Conservation (phyloP, 2,888 invertebrate genomes). For the Pyrocoelia pectoralis region DNA sequence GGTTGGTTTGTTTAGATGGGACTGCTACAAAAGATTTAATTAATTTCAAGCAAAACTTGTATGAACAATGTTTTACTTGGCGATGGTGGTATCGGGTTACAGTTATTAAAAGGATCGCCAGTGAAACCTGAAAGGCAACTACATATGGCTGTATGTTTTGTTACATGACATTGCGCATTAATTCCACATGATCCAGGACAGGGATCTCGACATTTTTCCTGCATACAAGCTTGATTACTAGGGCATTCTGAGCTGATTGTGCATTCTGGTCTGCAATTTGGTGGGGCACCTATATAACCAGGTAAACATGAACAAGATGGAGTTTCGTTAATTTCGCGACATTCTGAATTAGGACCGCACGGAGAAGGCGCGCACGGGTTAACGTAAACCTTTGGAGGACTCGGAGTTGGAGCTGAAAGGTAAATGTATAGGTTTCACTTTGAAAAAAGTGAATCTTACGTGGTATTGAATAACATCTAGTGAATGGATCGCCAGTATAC, state of each 20-base stretch:
- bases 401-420: slow-evolving; percentile 34
- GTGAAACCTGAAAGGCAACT: slow-evolving; percentile 74
- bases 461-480: slow-evolving; percentile 61
- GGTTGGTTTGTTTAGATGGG: slow-evolving; percentile 59
- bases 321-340: slow-evolving; percentile 70
- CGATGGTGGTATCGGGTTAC: slow-evolving; percentile 64
- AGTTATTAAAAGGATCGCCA: slow-evolving; percentile 81
- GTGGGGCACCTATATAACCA: slow-evolving; percentile 77
- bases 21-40: slow-evolving; percentile 51
- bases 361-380: slow-evolving; percentile 81
- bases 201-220: slow-evolving; percentile 78
- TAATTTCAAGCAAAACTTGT: not conserved
- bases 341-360: slow-evolving; percentile 81
- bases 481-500: slow-evolving; percentile 78
- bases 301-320: slow-evolving; percentile 79
- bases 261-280: slow-evolving; percentile 83
- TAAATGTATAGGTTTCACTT: not conserved
- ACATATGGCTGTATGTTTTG: slow-evolving; percentile 79
- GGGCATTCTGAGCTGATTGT: slow-evolving; percentile 78
- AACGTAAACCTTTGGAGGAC: slow-evolving; percentile 52
- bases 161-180: slow-evolving; percentile 76
- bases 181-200: slow-evolving; percentile 82
- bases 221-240: slow-evolving; percentile 75
- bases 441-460: slow-evolving; percentile 45
- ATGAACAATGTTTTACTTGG: slow-evolving; percentile 49